Percentiles rank a stretch among this genome's conserved stretches.
phyloP scores from a whole-genome alignment of 2,797 vertebrate species.

The Mus minutoides region DNA sequence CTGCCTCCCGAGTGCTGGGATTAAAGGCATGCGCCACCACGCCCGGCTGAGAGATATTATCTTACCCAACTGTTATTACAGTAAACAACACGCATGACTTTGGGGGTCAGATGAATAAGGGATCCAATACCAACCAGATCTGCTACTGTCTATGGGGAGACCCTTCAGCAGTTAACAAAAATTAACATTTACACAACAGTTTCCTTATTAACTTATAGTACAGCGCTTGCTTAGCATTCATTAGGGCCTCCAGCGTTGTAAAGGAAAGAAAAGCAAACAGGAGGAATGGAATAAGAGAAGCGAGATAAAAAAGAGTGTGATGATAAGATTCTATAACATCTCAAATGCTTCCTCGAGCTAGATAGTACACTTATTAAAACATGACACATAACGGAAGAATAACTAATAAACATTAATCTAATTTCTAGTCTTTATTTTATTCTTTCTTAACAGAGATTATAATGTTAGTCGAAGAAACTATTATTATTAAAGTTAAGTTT shows the following conservation, averaged over 20 bases:
- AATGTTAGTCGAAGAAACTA: neutral
- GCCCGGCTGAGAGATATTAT: no score
- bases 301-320: neutral
- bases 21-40: no score
- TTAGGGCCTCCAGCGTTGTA: neutral
- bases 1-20: no score
- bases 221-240: neutral
- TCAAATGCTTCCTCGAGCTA: slow-evolving; percentile 16
- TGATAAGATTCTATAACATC: neutral
- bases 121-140: neutral
- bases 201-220: neutral
- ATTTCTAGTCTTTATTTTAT: slow-evolving; percentile 18
- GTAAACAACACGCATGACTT: neutral
- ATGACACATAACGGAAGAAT: neutral
- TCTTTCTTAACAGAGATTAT: slow-evolving; percentile 33
- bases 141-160: neutral
- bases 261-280: neutral
- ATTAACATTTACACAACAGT: neutral
- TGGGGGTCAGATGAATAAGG: neutral
- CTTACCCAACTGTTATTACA: neutral
- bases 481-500: slow-evolving; percentile 20
- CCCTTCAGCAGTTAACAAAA: neutral
- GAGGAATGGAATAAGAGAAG: neutral
- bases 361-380: slow-evolving; percentile 5
- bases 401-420: neutral